Base-by-base conservation (phyloP, 2,888 invertebrate genomes). In the Tinea pellionella region DNA sequence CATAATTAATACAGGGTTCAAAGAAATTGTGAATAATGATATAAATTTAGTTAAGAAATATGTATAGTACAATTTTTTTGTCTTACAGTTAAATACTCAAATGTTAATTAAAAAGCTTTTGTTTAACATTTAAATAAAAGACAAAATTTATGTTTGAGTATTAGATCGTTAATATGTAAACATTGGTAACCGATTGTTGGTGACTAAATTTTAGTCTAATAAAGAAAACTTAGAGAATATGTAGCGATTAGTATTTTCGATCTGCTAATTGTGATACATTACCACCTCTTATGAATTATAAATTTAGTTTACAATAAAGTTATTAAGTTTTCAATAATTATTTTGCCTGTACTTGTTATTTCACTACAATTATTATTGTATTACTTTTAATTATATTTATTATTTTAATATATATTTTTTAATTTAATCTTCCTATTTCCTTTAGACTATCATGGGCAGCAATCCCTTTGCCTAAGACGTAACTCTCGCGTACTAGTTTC, bases 361-460 rank as follows among this genome's bases (percentile, higher is more conserved):
- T 57, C 32, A 57, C 32, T 57, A 57, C 57, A 57, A 57, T 32
- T 32, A 2, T 57, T 30, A 53, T 53, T 57, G 57, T 57, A 57
- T 32, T 57, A 32, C 16, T 57, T 57, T 57, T 19, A 57, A 60
- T 24, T 60, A 60, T 53, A 19, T 43, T 60, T 60, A 41, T 55
- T 37, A 55, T 60, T 60, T 19, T 55, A 55, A 19, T 55, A 8
- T 32, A 19, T 51, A 58, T 58, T 61, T 30, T 57, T 43, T 51
- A 6, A 19, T 29, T 30, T 16, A 2, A 2, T n/a, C 47, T 47
- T 24, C 24, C 55, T 60, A 6, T 24, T 24, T 24, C 6, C n/a
- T n/a, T n/a, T n/a, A n/a, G n/a, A n/a, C n/a, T n/a, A n/a, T n/a
- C n/a, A n/a, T n/a, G n/a, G n/a, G n/a, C n/a, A n/a, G n/a, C n/a